phyloP scores from a whole-genome alignment of 2,797 vertebrate genomes.

The Steatocranus sp. region DNA sequence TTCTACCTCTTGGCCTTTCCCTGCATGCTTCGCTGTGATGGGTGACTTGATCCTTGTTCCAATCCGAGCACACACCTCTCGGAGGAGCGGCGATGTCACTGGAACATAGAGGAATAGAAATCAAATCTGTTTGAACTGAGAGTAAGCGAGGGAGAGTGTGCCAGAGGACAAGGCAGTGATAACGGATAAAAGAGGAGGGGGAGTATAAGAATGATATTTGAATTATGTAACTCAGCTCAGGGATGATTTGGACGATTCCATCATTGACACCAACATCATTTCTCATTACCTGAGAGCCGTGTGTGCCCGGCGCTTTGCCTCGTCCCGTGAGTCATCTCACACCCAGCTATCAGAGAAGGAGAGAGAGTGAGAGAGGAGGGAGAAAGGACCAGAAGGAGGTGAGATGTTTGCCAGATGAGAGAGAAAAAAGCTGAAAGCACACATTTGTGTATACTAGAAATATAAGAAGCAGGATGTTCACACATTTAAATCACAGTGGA shows the following conservation, averaged over 20 bases:
- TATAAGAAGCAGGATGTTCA: conserved; percentile 12
- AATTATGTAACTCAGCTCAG: conserved; percentile 75
- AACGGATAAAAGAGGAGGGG: conserved; percentile 64
- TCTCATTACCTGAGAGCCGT: conserved; percentile 73
- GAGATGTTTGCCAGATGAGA: conserved; percentile 36
- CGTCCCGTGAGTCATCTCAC: conserved; percentile 63
- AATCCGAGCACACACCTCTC: conserved; percentile 56
- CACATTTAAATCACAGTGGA: conserved; percentile 21
- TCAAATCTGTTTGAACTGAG: conserved; percentile 71
- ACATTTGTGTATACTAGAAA: conserved; percentile 42
- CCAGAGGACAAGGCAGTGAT: conserved; percentile 67
- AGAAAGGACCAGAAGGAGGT: conserved; percentile 9
- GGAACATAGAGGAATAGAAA: conserved; percentile 67
- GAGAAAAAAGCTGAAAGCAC: conserved; percentile 43
- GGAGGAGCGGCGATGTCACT: conserved; percentile 56
- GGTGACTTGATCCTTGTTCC: conserved; percentile 59
- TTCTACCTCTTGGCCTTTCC: conserved; percentile 45
- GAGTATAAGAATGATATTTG: conserved; percentile 70
- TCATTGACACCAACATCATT: conserved; percentile 76
- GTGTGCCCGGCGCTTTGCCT: conserved; percentile 53
- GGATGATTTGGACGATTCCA: conserved; percentile 74
- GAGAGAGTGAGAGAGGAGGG: background rate
- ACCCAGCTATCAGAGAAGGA: conserved; percentile 39
- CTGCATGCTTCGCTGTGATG: conserved; percentile 54
- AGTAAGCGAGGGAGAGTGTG: conserved; percentile 48